Percentiles rank a stretch among this genome's conserved stretches.
phyloP scores from a whole-genome alignment of 2,888 invertebrate species.

The Antitype chi region DNA sequence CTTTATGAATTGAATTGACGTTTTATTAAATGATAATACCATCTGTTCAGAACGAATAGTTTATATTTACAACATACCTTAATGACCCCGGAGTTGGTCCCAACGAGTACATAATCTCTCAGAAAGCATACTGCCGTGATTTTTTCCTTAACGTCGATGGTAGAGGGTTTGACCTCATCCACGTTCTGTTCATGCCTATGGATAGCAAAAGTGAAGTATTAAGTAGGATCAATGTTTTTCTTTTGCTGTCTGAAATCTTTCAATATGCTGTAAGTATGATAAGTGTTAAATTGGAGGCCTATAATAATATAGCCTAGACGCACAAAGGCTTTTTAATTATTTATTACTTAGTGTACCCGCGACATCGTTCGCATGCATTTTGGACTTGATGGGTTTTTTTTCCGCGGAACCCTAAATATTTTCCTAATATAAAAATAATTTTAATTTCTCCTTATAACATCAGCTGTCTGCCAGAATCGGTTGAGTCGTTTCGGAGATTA shows the following conservation, averaged over 20 bases:
- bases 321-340: too few species aligned
- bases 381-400: too few species aligned
- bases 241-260: background rate
- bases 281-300: too few species aligned
- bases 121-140: slow-evolving; percentile 91
- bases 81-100: slow-evolving; percentile 82
- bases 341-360: too few species aligned
- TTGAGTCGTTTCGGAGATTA: too few species aligned
- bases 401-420: too few species aligned
- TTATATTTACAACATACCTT: slow-evolving; percentile 76
- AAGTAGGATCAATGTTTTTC: background rate
- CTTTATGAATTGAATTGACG: too few species aligned
- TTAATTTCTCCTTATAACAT: too few species aligned
- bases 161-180: slow-evolving; percentile 86
- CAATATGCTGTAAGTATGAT: background rate
- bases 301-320: too few species aligned
- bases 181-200: slow-evolving; percentile 86
- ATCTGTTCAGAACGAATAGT: background rate
- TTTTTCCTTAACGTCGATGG: slow-evolving; percentile 90
- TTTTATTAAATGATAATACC: background rate
- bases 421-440: too few species aligned
- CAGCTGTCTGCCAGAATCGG: too few species aligned
- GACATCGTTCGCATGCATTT: too few species aligned
- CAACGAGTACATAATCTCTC: slow-evolving; percentile 84
- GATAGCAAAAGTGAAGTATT: slow-evolving; percentile 29